Conservation (phyloP, 37 sponge, comb jelly and placozoan genomes). For the Cliona cf. orientalis region DNA sequence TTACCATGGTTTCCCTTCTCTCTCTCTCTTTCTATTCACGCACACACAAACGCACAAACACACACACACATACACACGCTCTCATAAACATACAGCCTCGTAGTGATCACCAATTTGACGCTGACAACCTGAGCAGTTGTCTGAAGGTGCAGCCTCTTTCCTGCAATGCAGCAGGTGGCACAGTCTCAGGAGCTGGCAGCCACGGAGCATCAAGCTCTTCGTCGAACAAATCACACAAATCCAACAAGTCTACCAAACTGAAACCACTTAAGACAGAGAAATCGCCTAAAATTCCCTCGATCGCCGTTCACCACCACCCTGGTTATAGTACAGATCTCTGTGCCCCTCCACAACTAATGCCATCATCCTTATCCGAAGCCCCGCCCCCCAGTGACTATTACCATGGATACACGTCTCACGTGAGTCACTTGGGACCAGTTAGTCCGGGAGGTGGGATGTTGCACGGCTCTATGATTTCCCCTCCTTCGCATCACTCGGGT, state of each 20-base stretch:
- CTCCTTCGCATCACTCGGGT: not conserved
- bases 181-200: not conserved
- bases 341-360: no score
- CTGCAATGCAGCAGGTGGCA: not conserved
- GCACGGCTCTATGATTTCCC: not conserved
- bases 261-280: not conserved
- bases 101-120: constrained; percentile 32
- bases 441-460: no score
- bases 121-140: constrained; percentile 23
- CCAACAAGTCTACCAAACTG: not conserved
- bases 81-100: constrained; percentile 25
- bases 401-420: not conserved
- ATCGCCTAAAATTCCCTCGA: not conserved
- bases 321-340: no score
- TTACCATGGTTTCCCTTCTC: not conserved
- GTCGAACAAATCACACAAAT: not conserved
- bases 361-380: no score
- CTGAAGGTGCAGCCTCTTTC: constrained; percentile 38
- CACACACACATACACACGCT: not conserved
- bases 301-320: not conserved
- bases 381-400: not conserved
- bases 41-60: no score
- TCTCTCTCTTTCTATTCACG: no score
- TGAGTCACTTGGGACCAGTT: no score
- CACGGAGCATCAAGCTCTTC: not conserved